These are phyloP conservation scores for Chydorus sphaericus DNA, from an alignment of 2,888 invertebrate species.

Conservation along the genomic window DNA sequence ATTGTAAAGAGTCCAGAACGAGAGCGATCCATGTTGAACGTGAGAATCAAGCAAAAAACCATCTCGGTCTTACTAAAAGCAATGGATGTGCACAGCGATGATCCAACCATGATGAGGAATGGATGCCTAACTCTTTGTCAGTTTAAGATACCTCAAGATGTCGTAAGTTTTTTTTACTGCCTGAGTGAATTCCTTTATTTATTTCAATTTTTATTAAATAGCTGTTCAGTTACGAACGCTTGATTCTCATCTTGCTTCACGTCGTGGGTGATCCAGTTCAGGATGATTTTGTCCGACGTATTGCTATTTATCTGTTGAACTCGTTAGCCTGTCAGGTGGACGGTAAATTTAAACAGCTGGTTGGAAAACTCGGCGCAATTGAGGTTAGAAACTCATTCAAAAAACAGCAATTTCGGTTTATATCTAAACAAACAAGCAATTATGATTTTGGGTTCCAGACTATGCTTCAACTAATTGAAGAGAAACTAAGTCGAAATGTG, in stretches of 20 bases:
- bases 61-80: conserved; percentile 70
- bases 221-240: conserved; percentile 78
- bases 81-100: conserved; percentile 69
- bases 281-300: conserved; percentile 83
- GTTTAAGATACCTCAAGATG: conserved; percentile 86
- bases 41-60: conserved; percentile 58
- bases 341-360: conserved; percentile 74
- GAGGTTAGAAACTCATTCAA: conserved; percentile 39
- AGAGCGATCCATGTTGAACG: conserved; percentile 42
- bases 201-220: conserved; percentile 29
- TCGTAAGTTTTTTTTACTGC: conserved; percentile 41
- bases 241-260: conserved; percentile 66
- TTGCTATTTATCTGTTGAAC: conserved; percentile 87
- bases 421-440: not conserved
- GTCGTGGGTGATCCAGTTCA: conserved; percentile 67
- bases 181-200: not conserved
- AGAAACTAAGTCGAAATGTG: conserved; percentile 53
- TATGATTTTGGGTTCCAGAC: conserved; percentile 38
- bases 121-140: conserved; percentile 88
- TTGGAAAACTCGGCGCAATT: conserved; percentile 80
- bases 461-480: conserved; percentile 76
- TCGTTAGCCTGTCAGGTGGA: conserved; percentile 93
- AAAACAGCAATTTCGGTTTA: conserved; percentile 6
- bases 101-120: conserved; percentile 90
- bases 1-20: conserved; percentile 79